Base-by-base conservation (phyloP, 2,797 vertebrate species). In the Bovichtus diacanthus region DNA sequence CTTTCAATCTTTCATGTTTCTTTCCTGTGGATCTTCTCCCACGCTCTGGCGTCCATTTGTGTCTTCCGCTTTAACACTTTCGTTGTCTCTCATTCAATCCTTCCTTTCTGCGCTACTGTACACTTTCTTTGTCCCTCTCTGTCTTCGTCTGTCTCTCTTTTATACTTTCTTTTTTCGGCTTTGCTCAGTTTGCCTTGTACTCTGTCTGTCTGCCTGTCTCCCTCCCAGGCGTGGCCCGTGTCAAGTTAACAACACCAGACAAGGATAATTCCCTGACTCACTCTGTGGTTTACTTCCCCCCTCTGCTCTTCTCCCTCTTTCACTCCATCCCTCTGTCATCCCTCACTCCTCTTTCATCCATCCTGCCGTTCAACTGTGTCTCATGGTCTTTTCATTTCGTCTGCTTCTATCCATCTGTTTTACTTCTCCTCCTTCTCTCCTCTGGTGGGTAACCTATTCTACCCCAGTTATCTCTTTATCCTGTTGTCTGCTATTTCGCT, bases 261-360 rank as follows among this genome's bases (percentile, higher is more conserved):
- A 89, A 60, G 86, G 77, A 89, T 91, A 90, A 93, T 90, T 92
- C 88, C 85, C 88, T 78, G 87, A 89, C 88, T 91, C 88, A 90
- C 71, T 88, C 80, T 88, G 88, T 80, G 88, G 91, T 92, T 92
- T 84, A 70, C 81, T 84, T 80, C 84, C 55, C 80, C 84, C 71
- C 74, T 81, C 81, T 71, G 34, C 70, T 83, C 80, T 65, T 75
- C 64, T 72, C 62, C 54, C 69, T 76, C 83, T 84, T 70, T 80
- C 60, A 63, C 82, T 82, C 64, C 67, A 53, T 80, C 74, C 74
- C 47, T 86, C 64, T 76, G 62, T 88, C 82, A 76, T 86, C 80
- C 70, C 63, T 87, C 69, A 38, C 76, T 85, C 69, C 65, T 80
- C 81, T 76, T 74, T 83, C 61, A 81, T 80, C 73, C 74, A 60